Evolutionary conservation across 2,113 vertebrate genomes (phyloP).

Genomic region (Erythrocercus mccallii): DNA sequence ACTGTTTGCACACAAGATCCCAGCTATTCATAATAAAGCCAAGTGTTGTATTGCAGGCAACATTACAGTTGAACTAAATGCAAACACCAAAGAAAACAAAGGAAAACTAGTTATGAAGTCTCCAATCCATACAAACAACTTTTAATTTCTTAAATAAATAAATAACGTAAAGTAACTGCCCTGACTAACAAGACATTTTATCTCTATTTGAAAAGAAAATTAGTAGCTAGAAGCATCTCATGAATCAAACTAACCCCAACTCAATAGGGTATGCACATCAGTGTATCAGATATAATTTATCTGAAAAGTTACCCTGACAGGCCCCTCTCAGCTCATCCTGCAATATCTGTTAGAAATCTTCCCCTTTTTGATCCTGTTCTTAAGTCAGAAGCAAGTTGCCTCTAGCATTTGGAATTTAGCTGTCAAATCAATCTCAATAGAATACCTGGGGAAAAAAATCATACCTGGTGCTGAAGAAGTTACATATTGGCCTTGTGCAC

Average conservation of each 20-base stretch:
- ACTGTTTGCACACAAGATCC: neutral
- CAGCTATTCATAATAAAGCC: neutral
- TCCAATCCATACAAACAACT: neutral
- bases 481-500: neutral
- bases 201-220: conserved; percentile 41
- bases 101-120: neutral
- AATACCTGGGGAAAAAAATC: neutral
- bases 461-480: neutral
- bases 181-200: conserved; percentile 45
- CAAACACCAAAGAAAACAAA: neutral
- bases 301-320: neutral
- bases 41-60: neutral
- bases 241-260: conserved; percentile 27
- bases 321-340: neutral
- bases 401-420: conserved; percentile 34
- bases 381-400: neutral
- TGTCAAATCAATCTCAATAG: neutral
- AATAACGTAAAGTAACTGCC: neutral
- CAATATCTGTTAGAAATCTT: conserved; percentile 1
- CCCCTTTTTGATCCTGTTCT: neutral
- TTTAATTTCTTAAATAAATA: neutral
- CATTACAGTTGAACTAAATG: neutral
- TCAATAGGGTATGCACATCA: neutral
- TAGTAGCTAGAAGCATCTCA: conserved; percentile 56
- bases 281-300: neutral